Base-by-base conservation (phyloP, 2,888 invertebrate genomes). In the Philaethria dido region DNA sequence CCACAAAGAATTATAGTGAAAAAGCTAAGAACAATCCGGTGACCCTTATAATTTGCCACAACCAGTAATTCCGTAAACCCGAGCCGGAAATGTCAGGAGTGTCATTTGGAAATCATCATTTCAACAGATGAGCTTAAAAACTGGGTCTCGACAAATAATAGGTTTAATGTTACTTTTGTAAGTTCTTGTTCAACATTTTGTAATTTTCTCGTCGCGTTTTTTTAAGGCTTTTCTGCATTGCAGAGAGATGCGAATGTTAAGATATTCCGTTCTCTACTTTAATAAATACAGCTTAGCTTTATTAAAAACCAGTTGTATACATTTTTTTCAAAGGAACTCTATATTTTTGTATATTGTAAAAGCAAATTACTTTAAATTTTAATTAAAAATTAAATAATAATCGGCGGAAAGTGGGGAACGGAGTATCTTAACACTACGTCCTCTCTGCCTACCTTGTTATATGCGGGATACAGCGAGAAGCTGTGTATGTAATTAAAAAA, bases 71-170 rank as follows among this genome's bases (percentile, higher is more conserved):
- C n/a, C 5, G 22, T 42, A 11, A 14, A 42, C 39, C 25, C 54
- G 45, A 67, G 22, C 36, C 66, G 69, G 69, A 70, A 70, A 70
- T 66, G 70, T 60, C 70, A 63, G 50, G 14, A 47, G 62, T 68
- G 68, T 70, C 68, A 70, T 70, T 70, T 70, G 42, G 47, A 57
- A 50, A 69, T 61, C 61, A 64, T 57, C 47, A 64, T 69, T 67
- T 64, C 64, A 16, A 62, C 62, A 65, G 48, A 62, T 57, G 42
- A 66, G 33, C 45, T 57, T 42, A 57, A 57, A 57, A 57, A 57
- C 57, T 57, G n/a, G 42, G 42, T 29, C 42, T 57, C 22, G n/a
- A 16, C 39, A 57, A 57, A 57, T 57, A 42, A 57, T 57, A 57
- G 22, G 42, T 42, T 42, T 16, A 22, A 3, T 22, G 36, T 1